Evolutionary conservation across 2,113 vertebrate species (phyloP).

Genomic region (Etheostoma spectabile): DNA sequence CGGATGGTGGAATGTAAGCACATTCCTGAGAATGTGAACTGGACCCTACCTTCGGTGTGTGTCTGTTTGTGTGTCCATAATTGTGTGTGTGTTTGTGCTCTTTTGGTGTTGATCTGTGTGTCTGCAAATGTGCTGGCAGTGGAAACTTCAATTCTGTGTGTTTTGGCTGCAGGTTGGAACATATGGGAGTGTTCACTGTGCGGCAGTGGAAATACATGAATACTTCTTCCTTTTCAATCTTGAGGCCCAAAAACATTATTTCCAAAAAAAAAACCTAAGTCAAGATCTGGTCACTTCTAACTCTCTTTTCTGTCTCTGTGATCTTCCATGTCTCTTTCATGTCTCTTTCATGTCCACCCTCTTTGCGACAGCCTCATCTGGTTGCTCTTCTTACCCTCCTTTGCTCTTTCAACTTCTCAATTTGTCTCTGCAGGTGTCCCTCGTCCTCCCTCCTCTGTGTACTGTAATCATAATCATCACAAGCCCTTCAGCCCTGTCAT

Average conservation of each 20-base stretch:
- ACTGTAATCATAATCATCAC: slow-evolving; percentile 55
- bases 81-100: slow-evolving; percentile 16
- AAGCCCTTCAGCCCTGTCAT: slow-evolving; percentile 55
- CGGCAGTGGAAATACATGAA: slow-evolving; percentile 56
- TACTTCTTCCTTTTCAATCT: slow-evolving; percentile 37
- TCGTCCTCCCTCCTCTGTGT: neutral
- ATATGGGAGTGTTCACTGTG: slow-evolving; percentile 64
- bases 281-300: slow-evolving; percentile 9
- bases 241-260: slow-evolving; percentile 34
- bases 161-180: slow-evolving; percentile 65
- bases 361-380: slow-evolving; percentile 32
- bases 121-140: slow-evolving; percentile 63
- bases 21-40: slow-evolving; percentile 55
- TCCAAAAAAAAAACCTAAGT: slow-evolving; percentile 40
- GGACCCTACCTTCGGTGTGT: slow-evolving; percentile 11
- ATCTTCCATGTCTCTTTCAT: slow-evolving; percentile 32
- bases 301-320: slow-evolving; percentile 4
- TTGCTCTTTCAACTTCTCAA: slow-evolving; percentile 48
- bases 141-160: slow-evolving; percentile 55
- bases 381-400: neutral
- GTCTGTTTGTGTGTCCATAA: slow-evolving; percentile 5
- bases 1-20: slow-evolving; percentile 52
- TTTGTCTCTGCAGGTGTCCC: slow-evolving; percentile 42
- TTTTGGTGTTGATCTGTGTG: slow-evolving; percentile 19
- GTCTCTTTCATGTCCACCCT: slow-evolving; percentile 32